These are phyloP conservation scores for Odontophorus gujanensis DNA, from an alignment of 2,113 vertebrate species.

Conservation along the genomic window DNA sequence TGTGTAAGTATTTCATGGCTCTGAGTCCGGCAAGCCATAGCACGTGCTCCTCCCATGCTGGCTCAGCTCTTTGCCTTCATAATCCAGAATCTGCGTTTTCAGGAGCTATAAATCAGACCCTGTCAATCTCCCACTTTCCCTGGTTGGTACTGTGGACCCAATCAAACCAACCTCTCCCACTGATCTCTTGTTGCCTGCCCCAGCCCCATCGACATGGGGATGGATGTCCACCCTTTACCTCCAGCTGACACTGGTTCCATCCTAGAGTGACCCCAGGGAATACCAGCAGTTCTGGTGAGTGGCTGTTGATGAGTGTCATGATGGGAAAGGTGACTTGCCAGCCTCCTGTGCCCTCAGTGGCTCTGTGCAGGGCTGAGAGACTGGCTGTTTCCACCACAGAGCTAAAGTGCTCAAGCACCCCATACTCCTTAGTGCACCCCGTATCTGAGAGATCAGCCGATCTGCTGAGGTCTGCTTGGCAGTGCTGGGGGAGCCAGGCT, in stretches of 20 bases:
- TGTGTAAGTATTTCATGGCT: not conserved
- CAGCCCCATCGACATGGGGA: rapidly evolving
- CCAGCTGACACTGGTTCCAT: rapidly evolving
- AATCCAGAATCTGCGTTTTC: rapidly evolving
- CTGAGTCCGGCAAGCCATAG: not conserved
- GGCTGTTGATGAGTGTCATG: too few relatives aligned
- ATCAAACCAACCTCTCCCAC: not conserved
- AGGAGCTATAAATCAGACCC: not conserved
- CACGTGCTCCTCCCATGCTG: not conserved
- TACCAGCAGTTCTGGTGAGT: not conserved
- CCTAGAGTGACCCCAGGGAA: not conserved
- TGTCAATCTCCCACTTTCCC: not conserved
- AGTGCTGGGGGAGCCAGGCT: not conserved
- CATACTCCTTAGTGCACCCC: not conserved
- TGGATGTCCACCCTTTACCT: not conserved
- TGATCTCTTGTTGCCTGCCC: not conserved
- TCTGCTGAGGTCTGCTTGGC: rapidly evolving
- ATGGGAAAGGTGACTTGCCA: not conserved
- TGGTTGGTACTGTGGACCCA: not conserved
- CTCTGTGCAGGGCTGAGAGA: not conserved
- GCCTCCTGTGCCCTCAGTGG: not conserved
- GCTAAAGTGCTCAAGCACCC: not conserved
- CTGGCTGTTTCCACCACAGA: not conserved
- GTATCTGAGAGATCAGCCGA: not conserved
- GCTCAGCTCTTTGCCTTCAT: not conserved